Evolutionary conservation across 2,888 invertebrate genomes (phyloP).

Genomic region (Chrysopilus asiliformis): DNA sequence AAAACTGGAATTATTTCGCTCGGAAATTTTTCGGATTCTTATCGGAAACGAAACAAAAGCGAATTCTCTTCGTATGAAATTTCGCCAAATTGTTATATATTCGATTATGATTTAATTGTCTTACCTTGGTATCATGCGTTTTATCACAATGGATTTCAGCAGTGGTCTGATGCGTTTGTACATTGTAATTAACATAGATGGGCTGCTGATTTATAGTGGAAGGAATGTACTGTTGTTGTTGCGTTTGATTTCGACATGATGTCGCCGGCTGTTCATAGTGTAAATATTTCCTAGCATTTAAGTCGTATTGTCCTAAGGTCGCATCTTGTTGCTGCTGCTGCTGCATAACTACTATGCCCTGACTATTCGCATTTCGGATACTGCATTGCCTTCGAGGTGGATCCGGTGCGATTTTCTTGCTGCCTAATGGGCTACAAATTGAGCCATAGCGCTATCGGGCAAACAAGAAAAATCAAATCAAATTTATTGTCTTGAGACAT

Average conservation of each 20-base stretch:
- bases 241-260: constrained; percentile 15
- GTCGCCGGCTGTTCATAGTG: constrained; percentile 11
- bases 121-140: constrained; percentile 34
- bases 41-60: too few relatives aligned
- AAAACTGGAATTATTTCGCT: too few relatives aligned
- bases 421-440: constrained; percentile 57
- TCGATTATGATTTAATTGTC: too few relatives aligned
- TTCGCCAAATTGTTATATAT: too few relatives aligned
- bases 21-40: too few relatives aligned
- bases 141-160: constrained; percentile 44
- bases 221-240: constrained; percentile 22
- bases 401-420: constrained; percentile 66
- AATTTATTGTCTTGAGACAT: too few relatives aligned
- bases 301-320: constrained; percentile 26
- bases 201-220: constrained; percentile 20
- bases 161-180: constrained; percentile 42
- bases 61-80: too few relatives aligned
- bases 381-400: constrained; percentile 62
- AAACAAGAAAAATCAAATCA: constrained; percentile 3
- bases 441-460: constrained; percentile 39
- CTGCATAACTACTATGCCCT: background rate
- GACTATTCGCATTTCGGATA: constrained; percentile 26
- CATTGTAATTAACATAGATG: constrained; percentile 36
- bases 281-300: constrained; percentile 10
- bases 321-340: constrained; percentile 18